Evolutionary conservation across 2,888 invertebrate genomes (phyloP).

Genomic region (Cremastinae sp.): DNA sequence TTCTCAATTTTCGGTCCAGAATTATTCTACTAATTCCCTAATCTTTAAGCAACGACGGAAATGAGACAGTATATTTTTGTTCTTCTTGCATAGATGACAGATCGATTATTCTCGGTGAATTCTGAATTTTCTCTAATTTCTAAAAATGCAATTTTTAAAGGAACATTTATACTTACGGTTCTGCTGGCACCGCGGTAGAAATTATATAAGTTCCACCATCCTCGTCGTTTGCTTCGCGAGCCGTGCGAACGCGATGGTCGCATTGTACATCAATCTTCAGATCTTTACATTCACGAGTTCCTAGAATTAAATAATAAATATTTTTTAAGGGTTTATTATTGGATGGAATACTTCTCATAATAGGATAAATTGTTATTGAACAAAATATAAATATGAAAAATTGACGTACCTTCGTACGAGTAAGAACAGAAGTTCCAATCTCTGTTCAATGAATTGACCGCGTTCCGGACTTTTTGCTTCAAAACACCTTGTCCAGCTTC

Average conservation of each 20-base stretch:
- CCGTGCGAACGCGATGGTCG: conserved; percentile 85
- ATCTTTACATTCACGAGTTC: conserved; percentile 92
- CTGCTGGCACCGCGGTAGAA: conserved; percentile 90
- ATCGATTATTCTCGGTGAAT: conserved; percentile 10
- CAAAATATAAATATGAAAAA: conserved; percentile 6
- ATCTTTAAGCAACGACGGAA: conserved; percentile 13
- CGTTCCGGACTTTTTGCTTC: conserved; percentile 92
- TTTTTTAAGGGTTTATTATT: no score
- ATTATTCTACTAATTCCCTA: conserved; percentile 29
- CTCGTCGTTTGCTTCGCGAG: conserved; percentile 82
- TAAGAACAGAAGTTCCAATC: conserved; percentile 99
- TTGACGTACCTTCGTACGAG: conserved; percentile 87
- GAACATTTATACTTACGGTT: conserved; percentile 86
- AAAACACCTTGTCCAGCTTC: conserved; percentile 96
- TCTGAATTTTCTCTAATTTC: background rate
- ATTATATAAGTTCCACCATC: conserved; percentile 91
- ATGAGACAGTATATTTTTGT: conserved; percentile 25
- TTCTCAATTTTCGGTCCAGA: conserved; percentile 57
- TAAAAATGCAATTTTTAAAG: background rate
- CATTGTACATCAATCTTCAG: conserved; percentile 95
- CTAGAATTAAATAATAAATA: conserved; percentile 73
- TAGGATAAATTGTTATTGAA: conserved; percentile 6
- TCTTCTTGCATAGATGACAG: conserved; percentile 33
- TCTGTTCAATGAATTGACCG: conserved; percentile 94
- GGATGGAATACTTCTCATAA: no score